Base-by-base conservation (phyloP, 1,140 invertebrate genomes). In the Cydia splendana region DNA sequence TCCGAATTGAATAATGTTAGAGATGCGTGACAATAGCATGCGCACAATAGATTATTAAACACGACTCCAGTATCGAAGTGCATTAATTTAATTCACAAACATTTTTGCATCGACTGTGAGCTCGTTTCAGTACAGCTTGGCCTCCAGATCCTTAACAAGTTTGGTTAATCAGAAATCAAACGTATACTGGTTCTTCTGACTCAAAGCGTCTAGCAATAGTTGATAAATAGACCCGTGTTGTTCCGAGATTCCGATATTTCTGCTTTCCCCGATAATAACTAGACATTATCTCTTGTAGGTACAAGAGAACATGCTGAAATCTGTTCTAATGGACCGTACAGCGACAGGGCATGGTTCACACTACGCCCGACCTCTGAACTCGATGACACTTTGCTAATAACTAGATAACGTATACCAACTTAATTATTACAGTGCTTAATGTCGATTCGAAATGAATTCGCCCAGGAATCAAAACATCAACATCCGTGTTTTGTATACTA, bases 241-340 rank as follows among this genome's bases (percentile, higher is more conserved):
- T 62, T 24, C 18, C 10, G 53, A 24, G 51, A 42, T 71, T 38
- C 13, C 34, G 30, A 38, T 18, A 71, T 42, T 38, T 69, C 34
- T 71, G 67, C 67, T 71, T 71, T 71, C 67, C 67, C 67, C 15
- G 38, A 42, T n/a, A 71, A 71, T 71, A 71, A 42, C 13, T 20
- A 71, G 67, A 24, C 67, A 71, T 71, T 69, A 34, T 69, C 65
- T 69, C 65, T 1, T 30, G 30, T 69, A 71, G 34, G 24, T 71
- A 71, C 67, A 24, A 67, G 65, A 67, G 13, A 69, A 69, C 65
- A 38, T 34, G 65, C 15, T 18, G 28, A 71, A 71, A 71, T 71
- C 67, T 13, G 67, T 18, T 71, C n/a, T 18, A 7, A 38, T 38
- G 34, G 18, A 38, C 15, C 5, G 30, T 38, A 71, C 13, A n/a